Evolutionary conservation across 2,113 vertebrate species (phyloP).

Genomic region (Otus sunia): DNA sequence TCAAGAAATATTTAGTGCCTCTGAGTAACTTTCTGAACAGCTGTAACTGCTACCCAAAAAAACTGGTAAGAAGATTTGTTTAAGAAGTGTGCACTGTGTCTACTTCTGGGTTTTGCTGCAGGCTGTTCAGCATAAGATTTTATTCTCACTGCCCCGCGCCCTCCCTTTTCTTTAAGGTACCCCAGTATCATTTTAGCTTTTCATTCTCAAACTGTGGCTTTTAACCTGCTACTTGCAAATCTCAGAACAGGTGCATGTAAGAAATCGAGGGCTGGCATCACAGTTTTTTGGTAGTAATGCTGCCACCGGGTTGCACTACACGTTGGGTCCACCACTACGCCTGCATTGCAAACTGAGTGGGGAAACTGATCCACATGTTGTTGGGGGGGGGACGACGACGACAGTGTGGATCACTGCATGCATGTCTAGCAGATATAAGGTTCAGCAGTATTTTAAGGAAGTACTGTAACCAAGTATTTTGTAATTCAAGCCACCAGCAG

Average conservation of each 20-base stretch:
- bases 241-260: background rate
- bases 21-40: background rate
- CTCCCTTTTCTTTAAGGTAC: background rate
- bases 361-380: background rate
- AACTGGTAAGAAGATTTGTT: background rate
- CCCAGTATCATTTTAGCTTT: background rate
- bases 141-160: background rate
- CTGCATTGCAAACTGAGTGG: background rate
- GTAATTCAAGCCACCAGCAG: background rate
- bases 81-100: background rate
- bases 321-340: background rate
- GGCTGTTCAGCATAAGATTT: background rate
- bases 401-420: background rate
- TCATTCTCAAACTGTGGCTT: background rate
- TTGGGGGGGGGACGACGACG: background rate
- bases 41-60: background rate
- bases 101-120: background rate
- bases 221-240: background rate
- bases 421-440: background rate
- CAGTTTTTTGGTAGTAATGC: background rate
- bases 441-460: background rate
- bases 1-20: background rate
- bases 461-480: background rate
- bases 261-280: background rate
- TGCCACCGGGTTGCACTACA: accelerated